phyloP scores from a whole-genome alignment of 2,797 vertebrate species.

The Cyprinella venusta region DNA sequence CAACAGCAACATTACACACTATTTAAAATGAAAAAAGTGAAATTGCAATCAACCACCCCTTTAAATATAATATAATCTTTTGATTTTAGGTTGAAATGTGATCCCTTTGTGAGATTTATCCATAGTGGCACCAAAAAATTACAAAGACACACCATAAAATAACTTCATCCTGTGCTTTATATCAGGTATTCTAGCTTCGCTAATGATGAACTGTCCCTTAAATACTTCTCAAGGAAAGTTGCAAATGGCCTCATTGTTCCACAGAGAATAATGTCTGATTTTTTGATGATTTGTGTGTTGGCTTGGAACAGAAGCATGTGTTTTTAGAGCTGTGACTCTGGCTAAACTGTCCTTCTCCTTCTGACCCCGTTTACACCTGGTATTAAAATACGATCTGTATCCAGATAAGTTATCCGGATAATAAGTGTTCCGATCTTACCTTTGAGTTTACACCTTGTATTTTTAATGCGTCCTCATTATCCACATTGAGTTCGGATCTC shows the following conservation, averaged over 20 bases:
- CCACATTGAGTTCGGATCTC: too few relatives aligned
- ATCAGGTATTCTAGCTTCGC: not conserved
- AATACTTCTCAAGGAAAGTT: not conserved
- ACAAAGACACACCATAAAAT: not conserved
- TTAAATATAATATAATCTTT: not conserved
- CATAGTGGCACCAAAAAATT: not conserved
- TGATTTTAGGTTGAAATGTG: not conserved
- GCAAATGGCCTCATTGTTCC: not conserved
- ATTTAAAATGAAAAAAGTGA: too few relatives aligned
- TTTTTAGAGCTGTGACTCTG: constrained; percentile 30
- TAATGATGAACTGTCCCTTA: not conserved
- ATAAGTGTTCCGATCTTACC: too few relatives aligned
- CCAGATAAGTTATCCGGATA: too few relatives aligned
- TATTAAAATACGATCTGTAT: too few relatives aligned
- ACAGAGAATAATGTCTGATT: constrained; percentile 6
- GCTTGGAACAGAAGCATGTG: constrained; percentile 11
- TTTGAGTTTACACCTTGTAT: too few relatives aligned
- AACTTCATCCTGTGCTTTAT: not conserved
- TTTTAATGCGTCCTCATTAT: too few relatives aligned
- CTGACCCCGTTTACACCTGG: too few relatives aligned
- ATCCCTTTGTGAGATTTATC: not conserved
- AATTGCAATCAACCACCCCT: not conserved
- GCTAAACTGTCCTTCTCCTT: not conserved
- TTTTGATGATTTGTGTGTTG: constrained; percentile 13
- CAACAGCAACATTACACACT: too few relatives aligned